Evolutionary conservation across 2,113 vertebrate genomes (phyloP).

Genomic region (Haplochromis vanheusdeni): DNA sequence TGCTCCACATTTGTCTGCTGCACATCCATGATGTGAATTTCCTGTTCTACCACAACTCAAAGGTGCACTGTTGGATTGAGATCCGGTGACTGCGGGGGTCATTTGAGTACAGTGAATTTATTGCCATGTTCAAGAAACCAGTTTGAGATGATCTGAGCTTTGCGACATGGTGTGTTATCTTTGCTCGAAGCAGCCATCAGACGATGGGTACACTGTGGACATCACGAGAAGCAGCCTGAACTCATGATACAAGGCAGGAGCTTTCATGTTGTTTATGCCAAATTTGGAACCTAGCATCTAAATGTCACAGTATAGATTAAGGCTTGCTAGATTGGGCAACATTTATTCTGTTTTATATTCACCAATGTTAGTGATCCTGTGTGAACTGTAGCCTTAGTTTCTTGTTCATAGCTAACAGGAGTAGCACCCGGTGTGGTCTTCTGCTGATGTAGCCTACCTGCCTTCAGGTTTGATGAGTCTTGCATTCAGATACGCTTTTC

Average conservation of each 20-base stretch:
- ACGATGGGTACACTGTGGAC: neutral
- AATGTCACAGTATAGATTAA: neutral
- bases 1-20: neutral
- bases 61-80: neutral
- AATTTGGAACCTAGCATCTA: neutral
- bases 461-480: neutral
- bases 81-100: neutral
- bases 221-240: neutral
- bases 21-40: neutral
- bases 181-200: neutral
- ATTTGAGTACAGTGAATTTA: neutral
- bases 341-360: neutral
- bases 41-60: neutral
- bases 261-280: neutral
- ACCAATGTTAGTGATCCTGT: neutral
- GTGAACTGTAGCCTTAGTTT: neutral
- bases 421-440: neutral
- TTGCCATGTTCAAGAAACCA: neutral
- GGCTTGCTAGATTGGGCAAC: fast-evolving
- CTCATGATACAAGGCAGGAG: neutral
- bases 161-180: neutral
- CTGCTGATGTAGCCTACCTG: neutral
- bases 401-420: neutral
- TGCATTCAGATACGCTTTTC: neutral
- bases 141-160: neutral